A percentile compares a stretch with the other conserved stretches of the same genome.
phyloP scores from a whole-genome alignment of 2,797 vertebrate genomes.

The Streptopelia turtur region DNA sequence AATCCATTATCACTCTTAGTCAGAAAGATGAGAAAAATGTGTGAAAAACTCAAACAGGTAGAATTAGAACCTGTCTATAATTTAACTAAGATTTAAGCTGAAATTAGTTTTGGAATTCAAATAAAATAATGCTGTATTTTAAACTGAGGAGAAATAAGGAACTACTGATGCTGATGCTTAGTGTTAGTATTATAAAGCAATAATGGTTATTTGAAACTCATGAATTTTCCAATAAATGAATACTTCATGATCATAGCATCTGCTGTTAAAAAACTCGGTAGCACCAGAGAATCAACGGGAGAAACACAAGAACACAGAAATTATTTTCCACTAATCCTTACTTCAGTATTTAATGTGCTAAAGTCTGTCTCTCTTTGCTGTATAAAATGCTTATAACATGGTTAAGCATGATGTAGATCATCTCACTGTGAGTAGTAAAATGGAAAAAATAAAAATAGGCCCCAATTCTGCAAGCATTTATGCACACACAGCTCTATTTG shows the following conservation, averaged over 20 bases:
- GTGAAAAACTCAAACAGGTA: constrained; percentile 4
- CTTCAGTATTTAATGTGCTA: background rate
- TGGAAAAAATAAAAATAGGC: background rate
- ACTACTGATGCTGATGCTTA: background rate
- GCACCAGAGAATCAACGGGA: background rate
- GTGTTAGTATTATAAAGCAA: background rate
- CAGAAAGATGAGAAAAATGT: constrained; percentile 13
- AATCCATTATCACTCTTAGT: background rate
- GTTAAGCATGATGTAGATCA: background rate
- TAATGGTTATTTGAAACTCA: background rate
- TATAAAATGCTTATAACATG: background rate
- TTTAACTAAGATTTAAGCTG: background rate
- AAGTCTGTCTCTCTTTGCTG: background rate
- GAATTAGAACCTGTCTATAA: background rate
- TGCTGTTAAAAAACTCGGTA: background rate
- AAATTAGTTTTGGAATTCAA: background rate
- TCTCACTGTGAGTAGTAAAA: background rate
- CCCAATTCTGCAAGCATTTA: background rate
- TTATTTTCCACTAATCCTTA: background rate
- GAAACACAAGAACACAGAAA: background rate
- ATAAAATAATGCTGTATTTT: background rate
- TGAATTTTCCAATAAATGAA: background rate
- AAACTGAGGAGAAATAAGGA: background rate
- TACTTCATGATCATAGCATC: background rate
- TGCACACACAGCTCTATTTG: background rate